Evolutionary conservation across 2,888 invertebrate species (phyloP).

Genomic region (Scelioninae gen. 2): DNA sequence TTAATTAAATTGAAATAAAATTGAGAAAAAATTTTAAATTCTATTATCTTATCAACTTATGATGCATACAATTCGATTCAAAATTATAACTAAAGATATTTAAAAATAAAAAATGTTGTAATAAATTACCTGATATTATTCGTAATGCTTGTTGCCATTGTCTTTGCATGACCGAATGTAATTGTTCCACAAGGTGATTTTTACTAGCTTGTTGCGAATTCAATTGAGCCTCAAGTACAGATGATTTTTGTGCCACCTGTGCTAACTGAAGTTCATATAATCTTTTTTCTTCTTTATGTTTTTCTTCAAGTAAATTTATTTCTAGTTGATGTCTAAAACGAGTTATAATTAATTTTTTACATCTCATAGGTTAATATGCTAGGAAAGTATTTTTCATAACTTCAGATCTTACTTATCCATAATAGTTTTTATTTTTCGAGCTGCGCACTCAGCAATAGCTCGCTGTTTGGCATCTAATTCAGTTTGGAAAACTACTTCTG

Average conservation of each 20-base stretch:
- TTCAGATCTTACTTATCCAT: constrained; percentile 80
- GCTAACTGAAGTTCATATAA: constrained; percentile 83
- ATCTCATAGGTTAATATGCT: background rate
- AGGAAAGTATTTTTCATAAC: too few relatives aligned
- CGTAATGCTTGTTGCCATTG: constrained; percentile 88
- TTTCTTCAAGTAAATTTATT: constrained; percentile 85
- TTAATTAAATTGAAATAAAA: constrained; percentile 9
- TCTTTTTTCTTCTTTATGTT: constrained; percentile 86
- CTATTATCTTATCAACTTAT: too few relatives aligned
- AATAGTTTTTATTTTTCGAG: constrained; percentile 83
- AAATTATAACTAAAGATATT: too few relatives aligned
- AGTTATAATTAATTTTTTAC: constrained; percentile 1
- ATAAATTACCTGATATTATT: constrained; percentile 77
- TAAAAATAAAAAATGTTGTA: constrained; percentile 11
- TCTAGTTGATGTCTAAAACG: constrained; percentile 82
- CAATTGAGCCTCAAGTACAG: constrained; percentile 80
- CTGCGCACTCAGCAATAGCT: constrained; percentile 82
- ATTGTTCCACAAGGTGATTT: constrained; percentile 83
- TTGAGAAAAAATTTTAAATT: too few relatives aligned
- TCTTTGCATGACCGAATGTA: constrained; percentile 87
- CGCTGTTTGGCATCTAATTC: constrained; percentile 82
- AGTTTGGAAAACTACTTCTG: constrained; percentile 80
- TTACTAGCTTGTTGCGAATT: constrained; percentile 77
- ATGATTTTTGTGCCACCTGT: constrained; percentile 82
- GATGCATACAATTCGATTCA: too few relatives aligned